A percentile compares a stretch with the other conserved stretches of the same genome.
Conservation (phyloP, 35 echinoderm and acorn worm species). For the Ptychodera flava region DNA sequence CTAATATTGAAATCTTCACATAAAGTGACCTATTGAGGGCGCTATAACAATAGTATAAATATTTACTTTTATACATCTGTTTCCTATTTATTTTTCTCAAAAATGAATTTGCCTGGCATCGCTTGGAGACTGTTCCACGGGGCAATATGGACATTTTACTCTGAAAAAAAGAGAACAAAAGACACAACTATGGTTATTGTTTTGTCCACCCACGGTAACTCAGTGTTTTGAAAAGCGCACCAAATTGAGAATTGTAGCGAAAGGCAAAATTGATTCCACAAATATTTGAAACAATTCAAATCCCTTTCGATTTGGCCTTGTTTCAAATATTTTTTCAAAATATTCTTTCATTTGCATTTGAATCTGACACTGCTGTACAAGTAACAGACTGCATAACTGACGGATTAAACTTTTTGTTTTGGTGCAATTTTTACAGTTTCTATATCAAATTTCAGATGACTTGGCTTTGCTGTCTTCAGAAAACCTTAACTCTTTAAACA, state of each 20-base stretch:
- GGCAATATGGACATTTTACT: constrained; percentile 96
- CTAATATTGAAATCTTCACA: background rate
- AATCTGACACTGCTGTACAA: too few relatives aligned
- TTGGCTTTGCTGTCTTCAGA: too few relatives aligned
- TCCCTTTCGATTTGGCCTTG: background rate
- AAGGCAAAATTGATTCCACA: background rate
- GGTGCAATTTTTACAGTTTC: too few relatives aligned
- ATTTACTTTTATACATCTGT: background rate
- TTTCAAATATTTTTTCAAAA: background rate
- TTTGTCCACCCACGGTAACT: too few relatives aligned
- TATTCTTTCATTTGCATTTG: background rate
- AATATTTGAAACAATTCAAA: too few relatives aligned
- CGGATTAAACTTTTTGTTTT: too few relatives aligned
- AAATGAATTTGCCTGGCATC: constrained; percentile 77
- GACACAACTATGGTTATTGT: too few relatives aligned
- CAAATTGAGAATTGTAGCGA: background rate
- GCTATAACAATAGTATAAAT: background rate
- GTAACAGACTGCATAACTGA: too few relatives aligned
- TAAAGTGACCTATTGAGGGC: background rate
- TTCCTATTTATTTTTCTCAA: constrained; percentile 8
- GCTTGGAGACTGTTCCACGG: constrained; percentile 68
- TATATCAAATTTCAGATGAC: too few relatives aligned
- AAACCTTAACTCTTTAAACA: too few relatives aligned
- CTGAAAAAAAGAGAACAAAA: constrained; percentile 39
- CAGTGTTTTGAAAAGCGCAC: background rate